Base-by-base conservation (phyloP, 2,888 invertebrate species). In the Pycnomerus fuliginosus region DNA sequence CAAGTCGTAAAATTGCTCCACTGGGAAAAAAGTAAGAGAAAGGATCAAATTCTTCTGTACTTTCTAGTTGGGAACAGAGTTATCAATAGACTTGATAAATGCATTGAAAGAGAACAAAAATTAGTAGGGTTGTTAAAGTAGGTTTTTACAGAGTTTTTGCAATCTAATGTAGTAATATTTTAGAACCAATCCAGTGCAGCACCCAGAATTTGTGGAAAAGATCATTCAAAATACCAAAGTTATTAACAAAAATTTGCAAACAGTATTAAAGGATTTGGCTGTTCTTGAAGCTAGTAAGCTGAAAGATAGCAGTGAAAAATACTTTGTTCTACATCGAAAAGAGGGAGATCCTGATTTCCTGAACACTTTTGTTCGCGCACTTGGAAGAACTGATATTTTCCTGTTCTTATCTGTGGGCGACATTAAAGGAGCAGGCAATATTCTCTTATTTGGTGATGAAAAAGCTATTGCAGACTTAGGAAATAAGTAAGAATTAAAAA, bases 341-440 rank as follows among this genome's bases (percentile, higher is more conserved):
- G 90, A 89, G 62, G 89, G 85, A 0, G 90, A 89, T 53, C 77
- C 80, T 3, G 89, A 90, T 59, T 91, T 87, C 60, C 83, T 87
- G 64, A 80, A 81, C 50, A 76, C 76, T 13, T 76, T 91, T 43
- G 74, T 86, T 10, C 80, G 82, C 52, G 83, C 82, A 50, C 64
- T 86, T 34, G 82, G 80, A 25, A 39, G 38, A 12, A 72, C 72
- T 56, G 76, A 73, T 3, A 68, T 84, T 33, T 78, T 87, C 40
- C 70, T 87, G 39, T 83, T 88, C 54, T 59, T 89, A 34, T 84
- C 83, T 0, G 80, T 83, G 0, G 85, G 86, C 15, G 89, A 90
- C 42, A 82, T 81, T 2, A 83, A 80, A 41, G 82, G 74, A 47
- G 53, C 61, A 1, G 80, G 80, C 0, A 80, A 78, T 63, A 76